Percentiles rank a stretch among this genome's conserved stretches.
Conservation (phyloP, 2,888 invertebrate species). For the Acleris holmiana region DNA sequence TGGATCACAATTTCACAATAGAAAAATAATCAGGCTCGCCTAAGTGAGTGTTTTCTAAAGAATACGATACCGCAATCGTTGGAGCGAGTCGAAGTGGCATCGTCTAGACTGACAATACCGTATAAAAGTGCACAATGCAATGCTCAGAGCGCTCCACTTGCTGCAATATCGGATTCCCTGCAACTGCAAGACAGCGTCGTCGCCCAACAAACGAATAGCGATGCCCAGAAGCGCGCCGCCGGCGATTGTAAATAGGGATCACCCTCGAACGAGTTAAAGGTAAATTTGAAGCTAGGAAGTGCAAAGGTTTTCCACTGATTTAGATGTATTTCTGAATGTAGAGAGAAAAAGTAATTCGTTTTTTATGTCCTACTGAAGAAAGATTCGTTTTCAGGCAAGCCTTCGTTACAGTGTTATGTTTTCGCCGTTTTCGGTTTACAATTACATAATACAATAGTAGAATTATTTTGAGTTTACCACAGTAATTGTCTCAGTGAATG, state of each 20-base stretch:
- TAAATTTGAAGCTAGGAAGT: background rate
- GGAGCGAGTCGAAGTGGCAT: constrained; percentile 55
- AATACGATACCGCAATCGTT: constrained; percentile 59
- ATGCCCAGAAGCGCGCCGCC: constrained; percentile 36
- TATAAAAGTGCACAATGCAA: constrained; percentile 67
- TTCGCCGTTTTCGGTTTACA: too few relatives aligned
- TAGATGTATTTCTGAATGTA: background rate
- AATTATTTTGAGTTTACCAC: too few relatives aligned
- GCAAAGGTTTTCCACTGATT: too few relatives aligned
- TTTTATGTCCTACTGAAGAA: too few relatives aligned
- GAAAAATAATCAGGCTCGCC: constrained; percentile 14
- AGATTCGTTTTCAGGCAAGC: too few relatives aligned
- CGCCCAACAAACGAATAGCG: constrained; percentile 50
- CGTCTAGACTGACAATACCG: constrained; percentile 62
- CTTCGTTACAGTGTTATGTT: too few relatives aligned
- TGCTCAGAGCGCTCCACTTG: constrained; percentile 59
- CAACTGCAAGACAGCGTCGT: constrained; percentile 40
- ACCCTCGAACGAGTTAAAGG: constrained; percentile 5
- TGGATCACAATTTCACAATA: constrained; percentile 6
- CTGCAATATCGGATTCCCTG: constrained; percentile 68
- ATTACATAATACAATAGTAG: too few relatives aligned
- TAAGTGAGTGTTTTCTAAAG: constrained; percentile 44
- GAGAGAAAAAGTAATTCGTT: too few relatives aligned
- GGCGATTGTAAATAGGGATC: constrained; percentile 30
- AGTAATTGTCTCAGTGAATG: too few relatives aligned